phyloP scores from a whole-genome alignment of 2,888 invertebrate genomes.

The Nysson spinosus region DNA sequence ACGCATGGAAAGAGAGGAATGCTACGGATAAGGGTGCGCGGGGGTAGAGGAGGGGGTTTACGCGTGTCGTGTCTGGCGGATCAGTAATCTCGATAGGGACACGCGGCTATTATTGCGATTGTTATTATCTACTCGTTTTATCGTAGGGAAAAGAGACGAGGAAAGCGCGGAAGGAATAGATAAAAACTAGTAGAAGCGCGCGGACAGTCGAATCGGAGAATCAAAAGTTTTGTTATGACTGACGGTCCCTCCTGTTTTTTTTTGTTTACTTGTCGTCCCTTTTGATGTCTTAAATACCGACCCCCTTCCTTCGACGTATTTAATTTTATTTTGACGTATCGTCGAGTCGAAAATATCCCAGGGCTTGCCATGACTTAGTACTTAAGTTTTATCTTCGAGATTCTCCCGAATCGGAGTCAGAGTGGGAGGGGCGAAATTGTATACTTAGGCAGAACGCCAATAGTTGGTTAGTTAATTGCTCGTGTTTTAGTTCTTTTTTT shows the following conservation, averaged over 20 bases:
- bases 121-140: constrained; percentile 39
- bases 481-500: too few relatives aligned
- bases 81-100: background rate
- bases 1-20: background rate
- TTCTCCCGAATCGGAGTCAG: background rate
- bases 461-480: constrained; percentile 21
- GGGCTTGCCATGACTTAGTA: constrained; percentile 59
- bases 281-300: background rate
- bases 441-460: background rate
- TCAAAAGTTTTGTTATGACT: too few relatives aligned
- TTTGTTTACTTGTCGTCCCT: background rate
- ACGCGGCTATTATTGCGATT: constrained; percentile 31
- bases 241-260: too few relatives aligned
- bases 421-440: background rate
- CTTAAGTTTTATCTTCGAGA: constrained; percentile 44
- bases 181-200: background rate
- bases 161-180: background rate
- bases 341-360: constrained; percentile 16
- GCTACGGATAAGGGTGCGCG: background rate
- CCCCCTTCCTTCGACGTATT: constrained; percentile 8
- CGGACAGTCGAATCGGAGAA: background rate
- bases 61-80: constrained; percentile 5
- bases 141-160: constrained; percentile 4
- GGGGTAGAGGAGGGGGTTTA: background rate
- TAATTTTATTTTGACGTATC: constrained; percentile 6